Base-by-base conservation (phyloP, 2,797 vertebrate genomes). In the Menidia menidia region DNA sequence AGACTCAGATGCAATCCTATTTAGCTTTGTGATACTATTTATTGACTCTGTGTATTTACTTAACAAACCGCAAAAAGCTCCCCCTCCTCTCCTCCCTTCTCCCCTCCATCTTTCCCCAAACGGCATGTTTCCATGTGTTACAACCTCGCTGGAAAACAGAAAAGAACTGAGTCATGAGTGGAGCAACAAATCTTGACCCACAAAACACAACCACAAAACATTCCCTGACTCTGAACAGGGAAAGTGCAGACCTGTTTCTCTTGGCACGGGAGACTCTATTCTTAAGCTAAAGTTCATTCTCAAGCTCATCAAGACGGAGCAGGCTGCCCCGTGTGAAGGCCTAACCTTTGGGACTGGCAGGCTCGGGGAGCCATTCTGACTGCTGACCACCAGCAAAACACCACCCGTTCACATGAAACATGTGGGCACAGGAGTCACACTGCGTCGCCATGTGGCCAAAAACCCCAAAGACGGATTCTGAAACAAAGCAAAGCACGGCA, bases 211-310 rank as follows among this genome's bases (percentile, higher is more conserved):
- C 87, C 84, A 62, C 87, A 80, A 73, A 84, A 83, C 82, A 85
- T 89, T 89, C 83, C 82, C 84, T 73, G 74, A 81, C 77, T 85
- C 69, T n/a, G 75, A 73, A 74, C 32, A 16, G 60, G 75, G 69
- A 83, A 87, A 87, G 77, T 74, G 78, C 80, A 84, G 85, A 81
- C 71, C 64, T 90, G 88, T 89, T 92, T 87, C 68, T 87, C 71
- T 91, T 92, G 91, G 91, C 89, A 76, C 60, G 1, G 6, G 30
- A 31, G 52, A 9, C 66, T 39, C 89, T 87, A 87, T 91, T 91
- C 88, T 92, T 84, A 60, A 86, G 71, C 65, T 80, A 80, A 87
- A 90, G 87, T 90, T 90, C 88, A 87, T 54, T 79, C 75, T 87
- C 44, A 63, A 71, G 64, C 77, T 68, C 62, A 64, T 67, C 52